Evolutionary conservation across 1,140 invertebrate genomes (phyloP).

Genomic region (Philotrypesis tridentata): DNA sequence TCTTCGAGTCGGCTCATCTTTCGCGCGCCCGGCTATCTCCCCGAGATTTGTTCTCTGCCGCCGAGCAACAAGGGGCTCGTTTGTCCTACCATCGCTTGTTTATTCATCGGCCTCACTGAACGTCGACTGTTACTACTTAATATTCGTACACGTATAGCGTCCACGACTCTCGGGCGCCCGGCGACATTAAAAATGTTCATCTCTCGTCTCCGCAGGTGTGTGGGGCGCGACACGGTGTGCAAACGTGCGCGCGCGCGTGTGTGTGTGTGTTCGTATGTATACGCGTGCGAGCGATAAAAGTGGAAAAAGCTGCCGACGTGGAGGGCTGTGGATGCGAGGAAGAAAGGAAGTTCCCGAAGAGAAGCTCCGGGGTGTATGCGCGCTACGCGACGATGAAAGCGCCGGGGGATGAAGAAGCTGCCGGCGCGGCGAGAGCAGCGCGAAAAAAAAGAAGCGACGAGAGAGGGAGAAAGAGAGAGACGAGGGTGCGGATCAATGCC

Average conservation of each 20-base stretch:
- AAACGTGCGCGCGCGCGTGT: too few relatives aligned
- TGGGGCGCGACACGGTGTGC: too few relatives aligned
- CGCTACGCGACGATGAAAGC: too few relatives aligned
- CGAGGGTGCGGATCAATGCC: constrained; percentile 65
- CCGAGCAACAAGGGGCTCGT: background rate
- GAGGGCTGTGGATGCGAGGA: constrained; percentile 40
- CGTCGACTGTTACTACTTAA: background rate
- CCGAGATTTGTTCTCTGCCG: constrained; percentile 23
- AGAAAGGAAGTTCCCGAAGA: constrained; percentile 20
- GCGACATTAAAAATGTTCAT: too few relatives aligned
- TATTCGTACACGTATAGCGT: too few relatives aligned
- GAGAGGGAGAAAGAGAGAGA: constrained; percentile 53
- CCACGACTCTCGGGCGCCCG: too few relatives aligned
- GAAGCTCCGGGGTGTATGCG: background rate
- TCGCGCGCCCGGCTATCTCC: constrained; percentile 50
- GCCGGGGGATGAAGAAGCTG: too few relatives aligned
- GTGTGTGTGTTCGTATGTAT: too few relatives aligned
- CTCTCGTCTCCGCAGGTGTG: too few relatives aligned
- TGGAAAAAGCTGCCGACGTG: constrained; percentile 46
- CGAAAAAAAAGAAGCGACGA: constrained; percentile 39
- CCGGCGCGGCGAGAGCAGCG: too few relatives aligned
- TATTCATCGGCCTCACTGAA: background rate
- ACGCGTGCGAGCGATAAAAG: constrained; percentile 56
- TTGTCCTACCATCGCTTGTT: background rate
- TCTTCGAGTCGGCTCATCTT: constrained; percentile 69